These are phyloP conservation scores for Antedon bifida DNA, from an alignment of 35 echinoderm and acorn worm species.

Conservation along the genomic window DNA sequence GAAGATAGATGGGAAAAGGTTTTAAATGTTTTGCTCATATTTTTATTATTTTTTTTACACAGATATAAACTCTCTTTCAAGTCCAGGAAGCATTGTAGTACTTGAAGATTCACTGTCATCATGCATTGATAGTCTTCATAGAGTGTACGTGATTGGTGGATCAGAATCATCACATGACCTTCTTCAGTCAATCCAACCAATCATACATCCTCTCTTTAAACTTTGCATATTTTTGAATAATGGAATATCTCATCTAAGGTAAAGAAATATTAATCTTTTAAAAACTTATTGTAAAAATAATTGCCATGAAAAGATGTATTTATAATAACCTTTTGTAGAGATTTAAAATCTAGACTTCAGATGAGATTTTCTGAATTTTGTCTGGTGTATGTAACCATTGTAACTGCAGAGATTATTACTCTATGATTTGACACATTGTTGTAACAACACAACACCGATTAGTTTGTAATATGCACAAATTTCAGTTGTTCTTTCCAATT, in stretches of 20 bases:
- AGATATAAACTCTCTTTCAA: not conserved
- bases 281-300: not conserved
- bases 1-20: too few relatives aligned
- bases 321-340: not conserved
- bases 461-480: too few relatives aligned
- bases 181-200: slow-evolving; percentile 20
- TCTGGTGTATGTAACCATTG: too few relatives aligned
- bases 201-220: slow-evolving; percentile 42
- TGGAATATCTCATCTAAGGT: slow-evolving; percentile 62
- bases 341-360: too few relatives aligned
- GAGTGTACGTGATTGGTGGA: slow-evolving; percentile 39
- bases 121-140: slow-evolving; percentile 55
- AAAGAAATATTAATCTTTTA: not conserved
- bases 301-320: not conserved
- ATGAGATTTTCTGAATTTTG: too few relatives aligned
- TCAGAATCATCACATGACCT: slow-evolving; percentile 35
- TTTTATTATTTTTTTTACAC: too few relatives aligned
- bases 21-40: too few relatives aligned
- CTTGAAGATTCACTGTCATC: slow-evolving; percentile 22
- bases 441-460: too few relatives aligned
- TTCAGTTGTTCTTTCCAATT: too few relatives aligned
- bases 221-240: slow-evolving; percentile 42
- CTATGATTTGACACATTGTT: too few relatives aligned
- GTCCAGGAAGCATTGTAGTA: not conserved
- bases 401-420: too few relatives aligned